Percentiles rank a stretch among this genome's conserved stretches.
Evolutionary conservation across 2,888 invertebrate genomes (phyloP).

Genomic region (Drosophila silvestris): DNA sequence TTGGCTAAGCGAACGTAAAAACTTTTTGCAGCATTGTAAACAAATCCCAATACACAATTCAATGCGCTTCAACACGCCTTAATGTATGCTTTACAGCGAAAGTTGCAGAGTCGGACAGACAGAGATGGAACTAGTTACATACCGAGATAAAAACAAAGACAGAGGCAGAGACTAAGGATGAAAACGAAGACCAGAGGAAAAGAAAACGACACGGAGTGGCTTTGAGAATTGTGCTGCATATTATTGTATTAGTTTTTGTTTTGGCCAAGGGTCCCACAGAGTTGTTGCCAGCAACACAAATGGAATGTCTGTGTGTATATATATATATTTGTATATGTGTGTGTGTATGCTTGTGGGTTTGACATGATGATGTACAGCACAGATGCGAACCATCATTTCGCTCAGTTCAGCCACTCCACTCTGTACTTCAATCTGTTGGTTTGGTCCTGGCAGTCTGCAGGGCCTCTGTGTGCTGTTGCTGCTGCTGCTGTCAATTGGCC

Average conservation of each 20-base stretch:
- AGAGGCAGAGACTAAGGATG: background rate
- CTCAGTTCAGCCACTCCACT: constrained; percentile 26
- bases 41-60: constrained; percentile 80
- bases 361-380: constrained; percentile 49
- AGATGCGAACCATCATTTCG: constrained; percentile 48
- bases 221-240: constrained; percentile 65
- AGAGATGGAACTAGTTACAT: constrained; percentile 15
- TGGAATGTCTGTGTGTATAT: constrained; percentile 25
- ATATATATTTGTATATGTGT: background rate
- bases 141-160: constrained; percentile 8
- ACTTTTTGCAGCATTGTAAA: constrained; percentile 77
- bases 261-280: constrained; percentile 49
- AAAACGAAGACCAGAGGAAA: background rate
- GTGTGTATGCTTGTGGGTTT: constrained; percentile 7
- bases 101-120: constrained; percentile 43
- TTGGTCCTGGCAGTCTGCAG: constrained; percentile 53
- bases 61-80: constrained; percentile 79
- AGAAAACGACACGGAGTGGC: constrained; percentile 30
- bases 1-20: constrained; percentile 78
- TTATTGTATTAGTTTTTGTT: constrained; percentile 73
- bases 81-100: constrained; percentile 74
- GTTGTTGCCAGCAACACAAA: constrained; percentile 40
- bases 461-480: constrained; percentile 19
- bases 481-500: constrained; percentile 72
- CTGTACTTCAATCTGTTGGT: constrained; percentile 65